phyloP scores from a whole-genome alignment of 2,888 invertebrate genomes.

The Octonoba sinensis region DNA sequence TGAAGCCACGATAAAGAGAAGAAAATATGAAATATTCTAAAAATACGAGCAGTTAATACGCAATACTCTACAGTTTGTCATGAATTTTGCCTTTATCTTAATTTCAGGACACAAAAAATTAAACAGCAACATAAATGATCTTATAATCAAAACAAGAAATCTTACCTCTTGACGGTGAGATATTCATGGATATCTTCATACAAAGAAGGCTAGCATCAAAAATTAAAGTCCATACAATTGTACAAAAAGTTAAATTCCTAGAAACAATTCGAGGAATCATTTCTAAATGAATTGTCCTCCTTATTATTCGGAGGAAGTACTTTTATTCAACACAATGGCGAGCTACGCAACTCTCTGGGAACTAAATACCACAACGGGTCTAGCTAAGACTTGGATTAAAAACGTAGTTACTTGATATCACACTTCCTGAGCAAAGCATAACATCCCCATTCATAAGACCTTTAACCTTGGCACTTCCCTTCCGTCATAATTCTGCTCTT shows the following conservation, averaged over 20 bases:
- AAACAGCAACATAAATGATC: no score
- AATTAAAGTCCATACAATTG: neutral
- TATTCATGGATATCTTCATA: neutral
- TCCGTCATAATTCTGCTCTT: slow-evolving; percentile 34
- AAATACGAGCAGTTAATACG: no score
- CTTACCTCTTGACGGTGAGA: neutral
- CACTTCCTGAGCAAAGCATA: slow-evolving; percentile 50
- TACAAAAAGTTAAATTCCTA: neutral
- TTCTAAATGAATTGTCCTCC: neutral
- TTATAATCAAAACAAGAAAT: neutral
- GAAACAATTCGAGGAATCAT: neutral
- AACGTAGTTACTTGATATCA: slow-evolving; percentile 49
- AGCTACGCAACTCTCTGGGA: no score
- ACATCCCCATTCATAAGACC: slow-evolving; percentile 58
- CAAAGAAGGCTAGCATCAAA: neutral
- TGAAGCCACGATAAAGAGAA: no score
- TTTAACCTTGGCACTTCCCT: slow-evolving; percentile 61
- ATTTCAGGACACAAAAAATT: no score
- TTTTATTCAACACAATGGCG: no score
- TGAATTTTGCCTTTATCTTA: no score
- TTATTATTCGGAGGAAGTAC: no score
- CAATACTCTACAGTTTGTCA: no score
- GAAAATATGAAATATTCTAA: no score
- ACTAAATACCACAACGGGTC: no score
- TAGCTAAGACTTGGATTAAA: no score